Base-by-base conservation (phyloP, 2,797 vertebrate genomes). In the Coilia nasus region DNA sequence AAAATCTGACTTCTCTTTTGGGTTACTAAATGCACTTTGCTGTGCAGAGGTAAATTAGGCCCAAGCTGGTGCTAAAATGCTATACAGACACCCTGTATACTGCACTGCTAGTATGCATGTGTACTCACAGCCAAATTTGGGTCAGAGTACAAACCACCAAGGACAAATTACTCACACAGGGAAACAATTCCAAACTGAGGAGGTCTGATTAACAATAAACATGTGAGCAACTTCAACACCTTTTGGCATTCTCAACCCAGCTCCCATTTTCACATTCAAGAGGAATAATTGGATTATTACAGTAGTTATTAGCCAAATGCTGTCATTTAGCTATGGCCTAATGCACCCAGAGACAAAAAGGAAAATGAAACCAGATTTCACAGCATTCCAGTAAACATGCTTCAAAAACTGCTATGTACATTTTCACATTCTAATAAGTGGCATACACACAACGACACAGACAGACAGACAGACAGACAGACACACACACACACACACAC, bases 151-250 rank as follows among this genome's bases (percentile, higher is more conserved):
- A 78, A 87, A 87, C 89, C 89, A 88, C 87, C 90, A 87, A 84
- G 71, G 88, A 89, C 91, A 88, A 91, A 93, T 90, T 86, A 87
- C 83, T 81, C 85, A 91, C 91, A 93, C 84, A 90, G 54, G 85
- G 91, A 92, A 93, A 89, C 88, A 87, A 88, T 94, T 91, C 82
- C 62, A 85, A 88, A 60, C 82, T 35, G 71, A 78, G 71, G 71
- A 78, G 71, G 71, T 44, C 71, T 78, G 35, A 21, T 46, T 75
- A 25, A 46, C n/a, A 46, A 28, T 82, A 64, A 71, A 82, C 64
- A 83, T 44, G 71, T 78, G 71, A 78, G 71, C 17, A 41, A 78
- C 6, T 78, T 78, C 71, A 78, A 78, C 71, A 78, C 71, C 71
- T 78, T 78, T 44, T 44, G 71, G 15, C 31, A 44, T 44, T 44